Evolutionary conservation across 2,797 vertebrate species (phyloP), one percentile per base, ranked within the genome.

Genomic region (Diglossa cyanea): DNA sequence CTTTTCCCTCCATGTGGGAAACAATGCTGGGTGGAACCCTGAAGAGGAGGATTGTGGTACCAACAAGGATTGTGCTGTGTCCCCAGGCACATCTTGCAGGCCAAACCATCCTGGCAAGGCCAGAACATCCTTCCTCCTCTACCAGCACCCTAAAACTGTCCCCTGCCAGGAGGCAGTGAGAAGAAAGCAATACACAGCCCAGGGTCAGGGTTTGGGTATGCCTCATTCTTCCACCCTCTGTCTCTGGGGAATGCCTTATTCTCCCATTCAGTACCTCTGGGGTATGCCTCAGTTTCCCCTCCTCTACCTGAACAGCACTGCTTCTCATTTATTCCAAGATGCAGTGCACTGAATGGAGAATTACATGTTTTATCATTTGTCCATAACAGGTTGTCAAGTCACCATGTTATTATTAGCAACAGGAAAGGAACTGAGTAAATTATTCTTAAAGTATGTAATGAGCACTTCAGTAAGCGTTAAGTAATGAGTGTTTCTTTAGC

Each of bases 401-500:
- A 0, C 14, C 5, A 3, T 0, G 5, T 80, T 93, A 80, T 94
- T 93, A 84, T 33, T 88, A 79, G 76, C 82, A 94, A 83, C 30
- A 33, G 77, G 76, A 92, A 87, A 77, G 82, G 85, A 78, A 51
- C 82, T 42, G 68, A 58, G 54, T 79, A 51, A 95, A 90, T 78
- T 80, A 86, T 73, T 84, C 83, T 62, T 45, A 2, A 81, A 93
- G 77, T 76, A 48, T 53, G 66, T 47, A 86, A 81, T 3, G 54
- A 95, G 73, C 62, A 45, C 86, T 92, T 86, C 63, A 90, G 66
- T 79, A 89, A 90, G 88, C 51, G 14, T 86, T 87, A 82, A 95
- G 80, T 57, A 94, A 88, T 6, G 8, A 90, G 77, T 5, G 0
- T 62, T 88, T 76, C 95, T 92, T 88, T 8, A 79, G 62, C 0